Conservation (phyloP, 1,140 invertebrate genomes). For the Ruditapes philippinarum region DNA sequence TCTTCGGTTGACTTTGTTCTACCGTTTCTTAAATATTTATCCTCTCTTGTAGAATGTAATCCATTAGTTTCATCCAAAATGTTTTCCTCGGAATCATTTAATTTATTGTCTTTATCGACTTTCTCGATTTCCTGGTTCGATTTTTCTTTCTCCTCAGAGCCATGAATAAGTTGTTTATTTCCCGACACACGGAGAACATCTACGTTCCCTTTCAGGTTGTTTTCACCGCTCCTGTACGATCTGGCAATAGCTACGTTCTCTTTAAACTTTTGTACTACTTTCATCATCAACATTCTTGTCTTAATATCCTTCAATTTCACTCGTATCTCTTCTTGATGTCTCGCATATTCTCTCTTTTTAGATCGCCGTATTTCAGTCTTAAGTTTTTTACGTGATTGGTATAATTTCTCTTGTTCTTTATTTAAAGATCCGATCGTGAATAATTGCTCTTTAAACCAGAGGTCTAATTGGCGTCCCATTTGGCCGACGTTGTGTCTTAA, state of each 20-base stretch:
- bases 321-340: constrained; percentile 32
- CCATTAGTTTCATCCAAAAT: neutral
- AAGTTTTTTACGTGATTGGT: constrained; percentile 38
- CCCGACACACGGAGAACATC: constrained; percentile 9
- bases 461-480: constrained; percentile 59
- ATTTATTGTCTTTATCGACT: neutral
- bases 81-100: neutral
- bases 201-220: neutral
- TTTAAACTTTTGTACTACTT: constrained; percentile 50
- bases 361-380: constrained; percentile 38
- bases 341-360: constrained; percentile 46
- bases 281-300: constrained; percentile 48
- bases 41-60: no score
- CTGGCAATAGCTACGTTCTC: constrained; percentile 39
- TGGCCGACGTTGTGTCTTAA: constrained; percentile 33
- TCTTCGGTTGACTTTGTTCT: neutral
- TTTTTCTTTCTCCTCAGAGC: neutral
- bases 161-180: constrained; percentile 32
- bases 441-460: constrained; percentile 63
- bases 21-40: no score
- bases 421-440: constrained; percentile 50
- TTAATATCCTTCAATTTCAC: constrained; percentile 38
- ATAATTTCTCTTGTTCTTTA: constrained; percentile 56
- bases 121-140: neutral
- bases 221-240: neutral